Percentiles rank a stretch among this genome's conserved stretches.
Evolutionary conservation across 1,140 invertebrate species (phyloP).

Genomic region (Drosophila virilis): DNA sequence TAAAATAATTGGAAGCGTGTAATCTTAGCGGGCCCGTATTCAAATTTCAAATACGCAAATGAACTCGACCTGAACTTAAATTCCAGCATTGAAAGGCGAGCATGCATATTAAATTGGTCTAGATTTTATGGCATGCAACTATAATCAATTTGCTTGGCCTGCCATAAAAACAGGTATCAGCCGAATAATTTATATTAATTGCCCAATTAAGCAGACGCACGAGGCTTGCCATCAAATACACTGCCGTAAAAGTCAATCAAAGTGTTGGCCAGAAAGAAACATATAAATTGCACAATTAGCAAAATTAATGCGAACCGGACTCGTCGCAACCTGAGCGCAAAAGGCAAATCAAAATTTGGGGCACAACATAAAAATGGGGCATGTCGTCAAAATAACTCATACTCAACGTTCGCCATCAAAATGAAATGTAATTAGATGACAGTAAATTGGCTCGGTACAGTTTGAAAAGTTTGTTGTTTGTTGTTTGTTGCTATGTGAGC

Average conservation of each 20-base stretch:
- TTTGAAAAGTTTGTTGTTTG: slow-evolving; percentile 23
- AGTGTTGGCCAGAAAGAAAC: slow-evolving; percentile 14
- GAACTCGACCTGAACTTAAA: neutral
- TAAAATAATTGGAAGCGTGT: slow-evolving; percentile 6
- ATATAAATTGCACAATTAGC: slow-evolving; percentile 40
- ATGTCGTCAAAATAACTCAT: slow-evolving; percentile 47
- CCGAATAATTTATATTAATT: slow-evolving; percentile 33
- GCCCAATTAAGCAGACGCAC: slow-evolving; percentile 27
- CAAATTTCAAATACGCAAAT: neutral
- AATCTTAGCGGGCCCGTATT: neutral
- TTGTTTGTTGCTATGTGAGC: slow-evolving; percentile 42
- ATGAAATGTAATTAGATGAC: slow-evolving; percentile 37
- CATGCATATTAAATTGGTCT: slow-evolving; percentile 25
- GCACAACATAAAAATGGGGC: slow-evolving; percentile 27
- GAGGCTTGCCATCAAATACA: slow-evolving; percentile 1
- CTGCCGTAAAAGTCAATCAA: slow-evolving; percentile 17
- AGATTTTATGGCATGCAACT: slow-evolving; percentile 14
- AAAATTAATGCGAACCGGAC: slow-evolving; percentile 24
- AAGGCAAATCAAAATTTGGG: neutral
- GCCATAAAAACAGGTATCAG: slow-evolving; percentile 8
- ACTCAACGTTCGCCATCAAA: slow-evolving; percentile 37
- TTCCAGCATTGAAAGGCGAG: neutral
- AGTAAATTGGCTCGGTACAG: slow-evolving; percentile 15
- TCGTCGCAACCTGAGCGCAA: slow-evolving; percentile 8
- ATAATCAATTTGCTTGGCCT: slow-evolving; percentile 20